Base-by-base conservation (phyloP, 2,113 vertebrate genomes). In the Apaloderma vittatum region DNA sequence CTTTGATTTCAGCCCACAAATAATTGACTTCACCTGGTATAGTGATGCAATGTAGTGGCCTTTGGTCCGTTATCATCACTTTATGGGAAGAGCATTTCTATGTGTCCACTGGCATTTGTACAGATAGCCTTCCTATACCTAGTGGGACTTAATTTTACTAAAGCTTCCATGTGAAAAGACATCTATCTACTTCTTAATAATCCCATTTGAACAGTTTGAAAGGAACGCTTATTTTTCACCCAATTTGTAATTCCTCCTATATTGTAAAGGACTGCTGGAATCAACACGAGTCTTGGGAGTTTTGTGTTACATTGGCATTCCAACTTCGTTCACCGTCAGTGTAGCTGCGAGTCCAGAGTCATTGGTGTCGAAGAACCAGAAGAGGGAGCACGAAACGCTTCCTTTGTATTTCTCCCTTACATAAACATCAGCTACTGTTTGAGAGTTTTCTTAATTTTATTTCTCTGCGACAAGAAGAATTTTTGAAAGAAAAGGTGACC, bases 371-470 rank as follows among this genome's bases (percentile, higher is more conserved):
- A 24, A n/a, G 30, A 66, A 37, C 90, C 97, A 86, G 96, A 21
- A 97, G 97, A 93, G 97, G 97, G 97, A 92, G 96, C 86, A 71
- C 30, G 9, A 63, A 78, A 49, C 68, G 3, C 36, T 92, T 6
- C 40, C 61, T 34, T 74, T 30, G 1, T 45, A 7, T 36, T 45
- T 45, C 51, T 21, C 79, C 58, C 71, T 97, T 95, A 95, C 6
- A 10, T 95, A 97, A 97, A 90, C 89, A 62, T 22, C 40, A 48
- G 55, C 89, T 93, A 24, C 86, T 24, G 62, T 62, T 59, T 37
- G 26, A 76, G 72, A 57, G 29, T 11, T 59, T 92, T 49, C 79
- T 95, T 66, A 19, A 67, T 83, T 93, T 58, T 65, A 36, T 54
- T 71, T 85, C 61, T 65, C 77, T 77, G 72, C 23, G 66, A 65